Conservation (phyloP, 2,113 vertebrate species). For the Callopanchax toddi region DNA sequence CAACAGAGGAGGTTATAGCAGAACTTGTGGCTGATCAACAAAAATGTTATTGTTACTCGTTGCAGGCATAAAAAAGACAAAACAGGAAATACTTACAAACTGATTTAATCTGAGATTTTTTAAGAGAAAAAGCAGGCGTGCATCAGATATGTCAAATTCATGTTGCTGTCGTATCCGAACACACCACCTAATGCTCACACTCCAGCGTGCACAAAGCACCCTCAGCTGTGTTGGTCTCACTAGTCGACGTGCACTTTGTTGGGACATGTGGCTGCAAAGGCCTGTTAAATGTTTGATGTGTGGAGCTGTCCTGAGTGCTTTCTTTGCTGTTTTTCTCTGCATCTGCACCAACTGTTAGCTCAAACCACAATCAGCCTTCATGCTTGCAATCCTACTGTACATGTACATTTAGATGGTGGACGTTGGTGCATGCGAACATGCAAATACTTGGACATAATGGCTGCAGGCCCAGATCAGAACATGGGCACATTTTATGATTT, state of each 20-base stretch:
- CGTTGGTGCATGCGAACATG: background rate
- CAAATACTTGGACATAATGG: background rate
- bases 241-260: conserved; percentile 25
- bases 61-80: background rate
- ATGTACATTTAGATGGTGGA: background rate
- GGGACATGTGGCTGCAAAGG: conserved; percentile 14
- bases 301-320: conserved; percentile 36
- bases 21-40: background rate
- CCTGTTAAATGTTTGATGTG: conserved; percentile 73
- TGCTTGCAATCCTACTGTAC: background rate
- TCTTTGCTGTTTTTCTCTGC: conserved; percentile 39
- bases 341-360: conserved; percentile 40
- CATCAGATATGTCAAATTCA: too few species aligned
- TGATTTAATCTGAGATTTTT: background rate
- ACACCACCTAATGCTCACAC: background rate
- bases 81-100: background rate
- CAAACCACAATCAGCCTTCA: background rate
- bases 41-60: background rate
- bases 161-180: too few species aligned
- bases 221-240: background rate
- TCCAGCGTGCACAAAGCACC: background rate
- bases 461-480: conserved; percentile 4
- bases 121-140: background rate
- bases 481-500: background rate
- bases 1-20: background rate